Evolutionary conservation across 2,797 vertebrate species (phyloP).

Genomic region (Delichon dasypus): DNA sequence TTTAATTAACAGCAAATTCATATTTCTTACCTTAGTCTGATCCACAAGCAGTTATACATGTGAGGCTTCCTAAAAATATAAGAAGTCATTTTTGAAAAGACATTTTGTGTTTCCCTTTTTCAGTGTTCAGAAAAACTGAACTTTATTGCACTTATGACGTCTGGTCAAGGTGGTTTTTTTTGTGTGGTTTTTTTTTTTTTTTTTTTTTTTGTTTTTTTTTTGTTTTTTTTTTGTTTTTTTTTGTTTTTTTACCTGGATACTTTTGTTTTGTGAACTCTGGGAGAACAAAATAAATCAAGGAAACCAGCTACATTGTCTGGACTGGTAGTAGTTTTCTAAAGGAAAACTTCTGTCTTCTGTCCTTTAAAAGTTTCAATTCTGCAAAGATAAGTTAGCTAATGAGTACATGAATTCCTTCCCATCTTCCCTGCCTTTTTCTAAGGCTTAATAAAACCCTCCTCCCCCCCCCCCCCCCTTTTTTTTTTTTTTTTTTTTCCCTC

Average conservation of each 20-base stretch:
- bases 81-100: not conserved
- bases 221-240: not conserved
- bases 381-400: not conserved
- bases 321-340: not conserved
- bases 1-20: not conserved
- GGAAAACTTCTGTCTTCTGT: not conserved
- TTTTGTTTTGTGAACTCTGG: not conserved
- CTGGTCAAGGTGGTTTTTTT: not conserved
- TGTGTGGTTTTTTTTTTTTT: not conserved
- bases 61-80: not conserved
- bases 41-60: not conserved
- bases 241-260: not conserved
- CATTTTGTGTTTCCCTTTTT: not conserved
- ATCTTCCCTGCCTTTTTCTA: not conserved
- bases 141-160: not conserved
- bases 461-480: fast-evolving
- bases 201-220: not conserved
- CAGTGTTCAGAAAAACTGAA: not conserved
- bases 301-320: not conserved
- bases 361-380: not conserved
- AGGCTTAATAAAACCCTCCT: not conserved
- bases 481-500: fast-evolving
- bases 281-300: not conserved
- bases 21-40: not conserved
- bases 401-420: not conserved